These are phyloP conservation scores for Brachionus calyciflorus DNA, from an alignment of 1,140 invertebrate genomes.

Conservation along the genomic window DNA sequence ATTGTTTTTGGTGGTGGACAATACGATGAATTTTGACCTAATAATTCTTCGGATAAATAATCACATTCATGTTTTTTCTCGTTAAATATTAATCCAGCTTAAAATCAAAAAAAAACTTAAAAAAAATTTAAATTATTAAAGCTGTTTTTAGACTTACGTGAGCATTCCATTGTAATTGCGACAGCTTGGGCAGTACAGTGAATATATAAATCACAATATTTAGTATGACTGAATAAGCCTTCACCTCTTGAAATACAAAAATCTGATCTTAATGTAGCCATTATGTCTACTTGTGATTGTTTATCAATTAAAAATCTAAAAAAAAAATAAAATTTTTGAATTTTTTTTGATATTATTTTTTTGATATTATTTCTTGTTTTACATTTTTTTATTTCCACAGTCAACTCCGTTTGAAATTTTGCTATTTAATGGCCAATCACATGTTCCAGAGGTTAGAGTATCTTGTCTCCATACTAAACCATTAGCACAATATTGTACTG, in stretches of 20 bases:
- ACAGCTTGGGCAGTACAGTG: slow-evolving; percentile 46
- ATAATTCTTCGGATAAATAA: slow-evolving; percentile 30
- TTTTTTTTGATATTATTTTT: not conserved
- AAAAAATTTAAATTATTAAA: not conserved
- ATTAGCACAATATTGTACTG: slow-evolving; percentile 46
- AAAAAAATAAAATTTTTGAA: not conserved
- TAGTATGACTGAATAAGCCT: slow-evolving; percentile 22
- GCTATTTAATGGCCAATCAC: slow-evolving; percentile 42
- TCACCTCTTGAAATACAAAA: slow-evolving; percentile 42
- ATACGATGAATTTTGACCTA: slow-evolving; percentile 13
- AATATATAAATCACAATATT: slow-evolving; percentile 47
- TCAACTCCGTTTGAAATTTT: not conserved
- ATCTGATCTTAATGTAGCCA: slow-evolving; percentile 46
- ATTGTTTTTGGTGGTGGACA: slow-evolving; percentile 39
- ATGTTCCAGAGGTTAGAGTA: not conserved
- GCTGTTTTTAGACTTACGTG: not conserved
- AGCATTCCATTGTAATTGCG: slow-evolving; percentile 46
- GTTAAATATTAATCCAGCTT: slow-evolving; percentile 46
- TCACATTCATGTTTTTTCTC: slow-evolving; percentile 39
- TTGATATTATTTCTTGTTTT: not conserved
- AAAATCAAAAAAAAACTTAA: not conserved
- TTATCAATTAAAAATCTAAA: slow-evolving; percentile 43
- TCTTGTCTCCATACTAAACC: slow-evolving; percentile 47
- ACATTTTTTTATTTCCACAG: slow-evolving; percentile 35
- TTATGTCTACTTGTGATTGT: slow-evolving; percentile 45